Evolutionary conservation across 2,797 vertebrate species (phyloP).

Genomic region (Onychomys leucogaster): DNA sequence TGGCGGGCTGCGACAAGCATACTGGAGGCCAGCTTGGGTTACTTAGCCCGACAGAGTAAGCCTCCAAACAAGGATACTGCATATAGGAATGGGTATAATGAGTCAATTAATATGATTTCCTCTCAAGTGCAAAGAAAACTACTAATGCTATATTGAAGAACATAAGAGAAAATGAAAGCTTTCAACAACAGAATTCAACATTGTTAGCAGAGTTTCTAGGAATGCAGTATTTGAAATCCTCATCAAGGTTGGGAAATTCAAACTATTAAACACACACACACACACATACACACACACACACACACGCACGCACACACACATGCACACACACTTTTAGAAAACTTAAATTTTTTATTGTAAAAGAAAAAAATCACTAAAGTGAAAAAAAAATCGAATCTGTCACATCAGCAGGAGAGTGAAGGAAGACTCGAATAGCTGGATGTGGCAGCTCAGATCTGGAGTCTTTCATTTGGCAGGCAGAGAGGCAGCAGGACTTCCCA

Average conservation of each 20-base stretch:
- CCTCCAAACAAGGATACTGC: background rate
- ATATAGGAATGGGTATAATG: constrained; percentile 51
- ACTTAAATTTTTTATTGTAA: constrained; percentile 25
- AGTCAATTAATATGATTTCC: background rate
- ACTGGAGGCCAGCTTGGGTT: background rate
- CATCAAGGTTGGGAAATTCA: background rate
- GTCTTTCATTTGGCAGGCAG: background rate
- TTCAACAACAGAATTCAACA: constrained; percentile 16
- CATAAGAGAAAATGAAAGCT: constrained; percentile 9
- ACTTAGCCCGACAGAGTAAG: background rate
- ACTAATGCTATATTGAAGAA: background rate
- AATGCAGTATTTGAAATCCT: background rate
- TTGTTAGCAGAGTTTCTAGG: background rate
- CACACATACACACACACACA: too few species aligned
- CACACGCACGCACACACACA: too few species aligned
- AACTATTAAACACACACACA: constrained; percentile 51
- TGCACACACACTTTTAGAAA: too few species aligned
- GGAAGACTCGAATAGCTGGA: background rate
- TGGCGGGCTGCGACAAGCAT: background rate
- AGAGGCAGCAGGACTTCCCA: background rate
- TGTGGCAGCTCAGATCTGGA: background rate
- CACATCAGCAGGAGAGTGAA: background rate
- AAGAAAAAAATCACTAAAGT: background rate
- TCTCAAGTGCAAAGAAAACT: background rate
- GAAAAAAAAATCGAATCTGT: background rate